Evolutionary conservation across 1,140 invertebrate genomes (phyloP), one percentile per base, ranked within the genome.

Genomic region (Zaprionus taronus): DNA sequence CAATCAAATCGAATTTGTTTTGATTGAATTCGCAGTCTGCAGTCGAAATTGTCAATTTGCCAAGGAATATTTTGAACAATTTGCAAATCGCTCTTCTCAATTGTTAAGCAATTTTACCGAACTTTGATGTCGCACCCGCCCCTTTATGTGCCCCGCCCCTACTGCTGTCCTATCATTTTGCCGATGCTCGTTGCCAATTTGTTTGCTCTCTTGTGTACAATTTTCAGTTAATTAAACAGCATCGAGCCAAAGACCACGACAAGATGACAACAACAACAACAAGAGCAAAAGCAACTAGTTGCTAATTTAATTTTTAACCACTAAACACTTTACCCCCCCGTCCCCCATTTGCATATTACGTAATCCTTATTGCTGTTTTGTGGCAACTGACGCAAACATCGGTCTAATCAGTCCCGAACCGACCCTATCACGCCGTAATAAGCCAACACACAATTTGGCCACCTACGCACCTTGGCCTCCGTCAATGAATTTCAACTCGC

Each of bases 201-300:
- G 14, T 31, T 44, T 22, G 51, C 55, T 58, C 68, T 70, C 67
- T 71, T 24, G 72, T 47, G 60, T 44, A 31, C 53, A 75, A 72
- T 72, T 72, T 61, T 5, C 70, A 77, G 69, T 77, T 73, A 66
- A 77, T 77, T 77, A 67, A 77, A 20, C 34, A 44, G 28, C n/a
- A 70, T 7, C 34, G 47, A 41, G 57, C 28, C 31, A 28, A 62
- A n/a, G 56, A 49, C 51, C 20, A 41, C 12, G 62, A 36, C 53
- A 14, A 44, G 11, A 47, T 51, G 2, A 34, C 3, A 55, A 15
- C 26, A 28, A 28, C 61, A 7, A 34, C 5, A 55, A 47, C 51
- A 7, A 34, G 1, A 55, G 7, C 61, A 7, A 24, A 2, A 55
- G 7, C 15, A 53, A 47, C 58, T 47, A 22, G 49, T 41, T 49